Evolutionary conservation across 2,113 vertebrate species (phyloP), one percentile per base, ranked within the genome.

Genomic region (Lepidothrix coronata): DNA sequence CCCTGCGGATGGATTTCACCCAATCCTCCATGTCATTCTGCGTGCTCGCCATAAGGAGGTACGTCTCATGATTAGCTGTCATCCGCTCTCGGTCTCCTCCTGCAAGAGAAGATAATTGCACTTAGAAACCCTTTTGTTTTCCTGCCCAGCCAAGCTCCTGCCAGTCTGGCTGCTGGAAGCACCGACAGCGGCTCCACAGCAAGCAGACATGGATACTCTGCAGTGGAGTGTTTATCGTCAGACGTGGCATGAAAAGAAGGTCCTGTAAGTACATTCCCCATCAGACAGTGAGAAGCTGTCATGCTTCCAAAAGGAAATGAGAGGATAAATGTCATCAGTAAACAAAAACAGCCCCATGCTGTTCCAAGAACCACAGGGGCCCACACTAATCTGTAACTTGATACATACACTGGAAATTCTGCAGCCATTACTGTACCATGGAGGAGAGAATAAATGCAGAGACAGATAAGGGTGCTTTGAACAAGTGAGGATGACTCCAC

Each of bases 1-100:
- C 99, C 94, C 99, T 98, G 95, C 99, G 99, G 91, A 99, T 99
- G 52, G 99, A 99, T 96, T 98, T 99, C 97, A 99, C 99, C 99
- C 99, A 99, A 97, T 99, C 99, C 98, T 99, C 99, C 99, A 99
- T 99, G 97, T 99, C 99, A 98, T 98, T 99, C 98, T 99, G 99
- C 66, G 99, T 99, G 98, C 98, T 99, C 75, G 99, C 99, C 99
- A 99, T 99, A 95, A 99, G 99, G n/a, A 99, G 99, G 95, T 99
- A 99, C 4, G 99, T 99, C 97, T 99, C 99, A 99, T 99, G 99
- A 97, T 99, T 99, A 88, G 99, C 98, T 97, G 99, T 99, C 99
- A 99, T 99, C 97, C 99, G 99, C 97, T 99, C 99, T 89, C 99
- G 98, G 95, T 99, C 99, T 89, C 98, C 98, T 97, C 99, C 99